Evolutionary conservation across 2,113 vertebrate species (phyloP), one percentile per base, ranked within the genome.

Genomic region (Callionymus lyra): DNA sequence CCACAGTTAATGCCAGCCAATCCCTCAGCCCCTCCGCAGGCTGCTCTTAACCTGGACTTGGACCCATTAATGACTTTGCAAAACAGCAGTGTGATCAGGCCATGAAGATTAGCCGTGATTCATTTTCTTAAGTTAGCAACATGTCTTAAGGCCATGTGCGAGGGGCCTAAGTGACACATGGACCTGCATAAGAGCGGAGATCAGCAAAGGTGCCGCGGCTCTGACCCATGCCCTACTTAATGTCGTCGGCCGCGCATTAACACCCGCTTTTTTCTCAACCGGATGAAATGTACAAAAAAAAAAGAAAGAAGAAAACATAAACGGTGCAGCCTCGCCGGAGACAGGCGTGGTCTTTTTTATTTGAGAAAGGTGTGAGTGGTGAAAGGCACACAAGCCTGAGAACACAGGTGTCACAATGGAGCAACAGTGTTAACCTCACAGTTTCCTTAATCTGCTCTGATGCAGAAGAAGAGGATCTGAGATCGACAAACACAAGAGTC

Each of bases 101-200:
- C 62, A 46, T 42, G 56, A 58, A 73, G 79, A 78, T 82, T 83
- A 79, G 63, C 63, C 72, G 39, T 34, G 62, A 76, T 77, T 79
- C 47, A 74, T 75, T 68, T 70, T 70, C 77, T 74, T 71, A 76
- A 76, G 45, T 76, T 74, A 77, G 76, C 51, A 72, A 63, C 76
- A 65, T 63, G 73, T 62, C 73, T 73, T 52, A 62, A 76, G 68
- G 61, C 62, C 54, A 61, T 50, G 50, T 44, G 42, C 38, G 58
- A 59, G 38, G 37, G 48, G 46, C 55, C 41, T 12, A 12, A 14
- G 31, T 41, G 43, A 47, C 70, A 70, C 60, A 63, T 50, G 65
- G 68, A 38, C 38, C 9, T 48, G 38, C 47, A 17, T 21, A 31
- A 36, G 42, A 13, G 34, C n/a, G 18, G 16, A 55, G 71, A 67